These are phyloP conservation scores for Polydrusus cervinus DNA, from an alignment of 2,888 invertebrate genomes.

Conservation along the genomic window DNA sequence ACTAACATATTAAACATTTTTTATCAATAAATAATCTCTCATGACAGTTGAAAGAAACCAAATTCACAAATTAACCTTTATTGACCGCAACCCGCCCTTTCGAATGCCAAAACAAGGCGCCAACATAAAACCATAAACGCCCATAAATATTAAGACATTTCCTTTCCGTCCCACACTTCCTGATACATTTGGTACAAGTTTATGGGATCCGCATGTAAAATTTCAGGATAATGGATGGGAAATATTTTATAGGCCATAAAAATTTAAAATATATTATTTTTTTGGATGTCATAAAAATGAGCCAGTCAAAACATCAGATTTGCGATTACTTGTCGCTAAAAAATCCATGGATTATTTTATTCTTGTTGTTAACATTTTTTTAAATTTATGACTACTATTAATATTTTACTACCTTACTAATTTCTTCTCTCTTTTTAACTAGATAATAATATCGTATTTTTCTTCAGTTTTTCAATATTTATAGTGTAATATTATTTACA, in stretches of 20 bases:
- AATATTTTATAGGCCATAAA: background rate
- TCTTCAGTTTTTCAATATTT: too few relatives aligned
- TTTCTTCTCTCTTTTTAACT: too few relatives aligned
- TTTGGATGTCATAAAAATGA: too few relatives aligned
- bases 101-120: constrained; percentile 24
- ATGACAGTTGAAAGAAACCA: background rate
- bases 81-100: constrained; percentile 17
- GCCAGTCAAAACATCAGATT: too few relatives aligned
- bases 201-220: constrained; percentile 34
- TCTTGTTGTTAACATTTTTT: too few relatives aligned
- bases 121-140: constrained; percentile 28
- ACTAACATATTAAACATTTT: background rate
- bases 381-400: too few relatives aligned
- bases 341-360: too few relatives aligned
- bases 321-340: too few relatives aligned
- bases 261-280: too few relatives aligned
- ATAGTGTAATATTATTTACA: too few relatives aligned
- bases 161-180: constrained; percentile 37
- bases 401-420: too few relatives aligned
- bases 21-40: background rate
- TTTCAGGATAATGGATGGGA: background rate
- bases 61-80: background rate
- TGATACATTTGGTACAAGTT: constrained; percentile 28
- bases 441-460: too few relatives aligned
- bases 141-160: constrained; percentile 39